Evolutionary conservation across 2,113 vertebrate species (phyloP).

Genomic region (Euleptes europaea): DNA sequence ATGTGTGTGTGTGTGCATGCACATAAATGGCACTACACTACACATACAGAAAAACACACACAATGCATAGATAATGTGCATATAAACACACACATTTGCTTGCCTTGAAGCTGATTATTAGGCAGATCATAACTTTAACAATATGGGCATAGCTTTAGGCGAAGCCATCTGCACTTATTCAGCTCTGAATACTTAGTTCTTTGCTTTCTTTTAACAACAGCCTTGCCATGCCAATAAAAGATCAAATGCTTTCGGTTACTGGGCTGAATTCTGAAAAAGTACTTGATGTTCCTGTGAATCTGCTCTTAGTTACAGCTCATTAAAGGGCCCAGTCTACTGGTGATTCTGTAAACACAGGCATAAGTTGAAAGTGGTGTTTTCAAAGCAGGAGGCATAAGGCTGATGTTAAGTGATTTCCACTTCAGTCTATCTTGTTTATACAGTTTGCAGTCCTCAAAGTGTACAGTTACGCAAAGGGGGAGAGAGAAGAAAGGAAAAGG

Average conservation of each 20-base stretch:
- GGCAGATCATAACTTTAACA: conserved; percentile 48
- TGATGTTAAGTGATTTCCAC: conserved; percentile 48
- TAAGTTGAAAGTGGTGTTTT: conserved; percentile 52
- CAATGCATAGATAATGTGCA: background rate
- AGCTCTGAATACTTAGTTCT: conserved; percentile 62
- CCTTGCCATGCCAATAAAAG: conserved; percentile 70
- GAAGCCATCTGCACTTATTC: conserved; percentile 58
- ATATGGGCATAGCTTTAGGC: conserved; percentile 49
- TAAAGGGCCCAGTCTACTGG: conserved; percentile 51
- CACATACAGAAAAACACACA: background rate
- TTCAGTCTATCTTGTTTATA: conserved; percentile 46
- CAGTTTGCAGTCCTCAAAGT: conserved; percentile 43
- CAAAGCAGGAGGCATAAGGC: conserved; percentile 33
- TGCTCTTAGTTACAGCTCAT: conserved; percentile 60
- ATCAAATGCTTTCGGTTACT: conserved; percentile 70
- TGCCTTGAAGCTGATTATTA: conserved; percentile 36
- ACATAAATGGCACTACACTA: background rate
- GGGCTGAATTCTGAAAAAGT: conserved; percentile 65
- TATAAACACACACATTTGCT: conserved; percentile 5
- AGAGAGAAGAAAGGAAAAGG: background rate
- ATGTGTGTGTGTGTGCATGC: background rate
- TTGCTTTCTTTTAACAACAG: conserved; percentile 74
- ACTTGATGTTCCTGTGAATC: conserved; percentile 63
- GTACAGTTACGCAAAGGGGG: conserved; percentile 1
- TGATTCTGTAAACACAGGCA: conserved; percentile 62